Evolutionary conservation across 2,797 vertebrate species (phyloP), one percentile per base, ranked within the genome.

Genomic region (Brotula barbata): DNA sequence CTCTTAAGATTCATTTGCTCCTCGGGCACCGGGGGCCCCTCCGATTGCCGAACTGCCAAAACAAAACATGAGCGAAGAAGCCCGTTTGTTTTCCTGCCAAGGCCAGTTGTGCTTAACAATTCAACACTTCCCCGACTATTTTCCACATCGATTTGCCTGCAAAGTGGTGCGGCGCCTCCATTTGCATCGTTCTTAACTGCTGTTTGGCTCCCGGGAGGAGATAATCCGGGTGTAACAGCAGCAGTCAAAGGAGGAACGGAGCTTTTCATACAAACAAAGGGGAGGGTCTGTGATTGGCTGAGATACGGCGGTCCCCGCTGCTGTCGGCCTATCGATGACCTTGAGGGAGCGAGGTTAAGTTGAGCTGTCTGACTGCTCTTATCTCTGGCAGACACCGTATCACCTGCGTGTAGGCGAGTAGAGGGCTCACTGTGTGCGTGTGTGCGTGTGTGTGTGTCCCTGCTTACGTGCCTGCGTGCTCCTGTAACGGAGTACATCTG

Each of bases 161-260:
- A 14, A 42, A 58, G 16, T 22, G 23, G 11, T 40, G 22, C 2
- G 21, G 13, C 12, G 5, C 61, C 64, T 51, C 19, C 17, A 60
- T 80, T 80, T 80, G 65, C 71, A 60, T 80, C 63, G 45, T 67
- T 71, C 78, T 59, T 15, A 69, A 80, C 75, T 54, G 62, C 28
- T 42, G 60, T 60, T 53, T 41, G 64, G 48, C 58, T 67, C 44
- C 51, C 28, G 47, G 43, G 67, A 58, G 23, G 17, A 60, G 60
- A 78, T 72, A 58, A 78, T 64, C 69, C 65, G 42, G n/a, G 56
- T 44, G 45, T 61, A 74, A 73, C 71, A 47, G 33, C 13, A 3
- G 14, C 1, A 44, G 54, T 51, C 55, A 77, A 87, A 83, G 80
- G 63, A 74, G 71, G 71, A 79, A 79, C 22, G 44, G 60, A 23